Conservation (phyloP, 2,888 invertebrate species). For the Nezara viridula region DNA sequence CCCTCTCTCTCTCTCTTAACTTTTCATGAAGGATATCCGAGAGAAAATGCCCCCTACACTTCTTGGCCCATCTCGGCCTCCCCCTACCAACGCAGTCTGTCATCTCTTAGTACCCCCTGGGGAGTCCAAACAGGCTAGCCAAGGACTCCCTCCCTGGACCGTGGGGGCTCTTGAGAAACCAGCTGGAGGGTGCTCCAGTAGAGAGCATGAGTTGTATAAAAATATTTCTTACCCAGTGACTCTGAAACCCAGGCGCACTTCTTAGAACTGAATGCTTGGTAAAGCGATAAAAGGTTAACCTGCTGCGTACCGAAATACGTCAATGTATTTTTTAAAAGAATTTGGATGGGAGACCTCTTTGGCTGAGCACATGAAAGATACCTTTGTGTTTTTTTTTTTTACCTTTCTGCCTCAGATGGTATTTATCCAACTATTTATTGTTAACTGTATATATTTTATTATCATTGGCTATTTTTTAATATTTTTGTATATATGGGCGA, state of each 20-base stretch:
- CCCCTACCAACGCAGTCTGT: not conserved
- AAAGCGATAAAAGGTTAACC: no score
- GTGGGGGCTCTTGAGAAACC: not conserved
- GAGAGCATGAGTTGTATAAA: not conserved
- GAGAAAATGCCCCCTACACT: not conserved
- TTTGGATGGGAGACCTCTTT: no score
- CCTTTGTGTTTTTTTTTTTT: no score
- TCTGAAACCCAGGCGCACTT: not conserved
- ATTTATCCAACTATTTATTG: no score
- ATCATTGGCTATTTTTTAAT: no score
- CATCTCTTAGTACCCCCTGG: not conserved
- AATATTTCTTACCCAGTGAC: not conserved
- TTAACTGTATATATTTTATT: no score
- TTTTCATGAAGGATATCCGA: not conserved
- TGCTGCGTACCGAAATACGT: no score
- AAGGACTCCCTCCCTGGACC: not conserved
- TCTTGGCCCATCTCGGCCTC: not conserved
- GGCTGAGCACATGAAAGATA: no score
- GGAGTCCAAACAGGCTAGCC: not conserved
- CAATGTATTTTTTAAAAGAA: no score
- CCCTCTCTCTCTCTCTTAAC: not conserved
- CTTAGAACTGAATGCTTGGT: not conserved
- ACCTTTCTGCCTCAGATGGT: no score
- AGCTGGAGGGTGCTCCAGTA: not conserved
- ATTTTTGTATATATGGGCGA: no score